Percentiles rank a stretch among this genome's conserved stretches.
phyloP scores from a whole-genome alignment of 92 coral and sea anemone species.

The Phymanthus crucifer region DNA sequence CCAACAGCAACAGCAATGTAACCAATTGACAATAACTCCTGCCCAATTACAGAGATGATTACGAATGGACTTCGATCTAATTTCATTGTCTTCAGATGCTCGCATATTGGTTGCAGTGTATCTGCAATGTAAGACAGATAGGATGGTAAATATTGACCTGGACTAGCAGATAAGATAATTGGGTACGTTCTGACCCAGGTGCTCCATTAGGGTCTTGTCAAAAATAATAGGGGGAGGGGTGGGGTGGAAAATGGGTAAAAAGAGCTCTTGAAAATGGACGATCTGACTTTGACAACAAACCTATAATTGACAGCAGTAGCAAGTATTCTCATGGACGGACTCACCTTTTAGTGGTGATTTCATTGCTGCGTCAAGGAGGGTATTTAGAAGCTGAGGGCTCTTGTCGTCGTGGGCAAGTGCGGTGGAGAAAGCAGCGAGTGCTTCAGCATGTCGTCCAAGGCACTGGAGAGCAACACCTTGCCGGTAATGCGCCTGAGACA shows the following conservation, averaged over 20 bases:
- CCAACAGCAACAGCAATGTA: constrained; percentile 84
- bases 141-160: not conserved
- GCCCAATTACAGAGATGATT: constrained; percentile 96
- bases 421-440: constrained; percentile 92
- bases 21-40: constrained; percentile 84
- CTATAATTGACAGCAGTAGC: no score
- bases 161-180: no score
- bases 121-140: constrained; percentile 36
- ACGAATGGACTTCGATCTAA: constrained; percentile 93
- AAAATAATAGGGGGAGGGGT: no score
- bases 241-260: no score
- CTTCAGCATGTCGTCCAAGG: constrained; percentile 96
- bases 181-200: no score
- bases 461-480: constrained; percentile 99
- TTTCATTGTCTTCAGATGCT: constrained; percentile 82
- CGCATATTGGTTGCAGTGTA: constrained; percentile 72
- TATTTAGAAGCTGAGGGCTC: constrained; percentile 89
- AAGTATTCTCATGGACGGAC: not conserved
- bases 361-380: constrained; percentile 84
- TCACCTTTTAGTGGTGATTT: constrained; percentile 94
- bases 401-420: constrained; percentile 99
- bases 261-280: no score
- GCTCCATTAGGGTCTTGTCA: no score
- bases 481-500: constrained; percentile 91
- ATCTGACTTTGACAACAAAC: no score